These are phyloP conservation scores for Pseudotriccus pelzelni DNA, from an alignment of 2,797 vertebrate species.

Conservation along the genomic window DNA sequence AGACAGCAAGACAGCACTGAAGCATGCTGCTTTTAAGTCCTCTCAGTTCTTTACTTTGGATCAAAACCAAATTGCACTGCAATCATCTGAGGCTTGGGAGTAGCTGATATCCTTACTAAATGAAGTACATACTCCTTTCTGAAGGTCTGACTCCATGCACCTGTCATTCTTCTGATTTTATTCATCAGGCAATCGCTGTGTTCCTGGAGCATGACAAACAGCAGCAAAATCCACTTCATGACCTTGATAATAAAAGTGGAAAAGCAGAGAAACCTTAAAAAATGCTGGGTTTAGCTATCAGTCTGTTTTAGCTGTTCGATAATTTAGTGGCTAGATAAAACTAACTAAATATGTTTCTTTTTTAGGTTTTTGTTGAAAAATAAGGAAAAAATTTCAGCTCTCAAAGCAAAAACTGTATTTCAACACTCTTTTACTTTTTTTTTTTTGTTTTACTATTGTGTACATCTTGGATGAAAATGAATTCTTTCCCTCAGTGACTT, in stretches of 20 bases:
- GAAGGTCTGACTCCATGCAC: neutral
- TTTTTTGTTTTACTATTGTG: neutral
- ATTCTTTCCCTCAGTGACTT: conserved; percentile 9
- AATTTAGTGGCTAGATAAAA: conserved; percentile 32
- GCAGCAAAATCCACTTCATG: neutral
- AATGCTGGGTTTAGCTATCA: neutral
- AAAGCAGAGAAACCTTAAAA: neutral
- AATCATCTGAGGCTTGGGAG: neutral
- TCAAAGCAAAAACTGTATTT: conserved; percentile 31
- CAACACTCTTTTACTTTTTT: neutral
- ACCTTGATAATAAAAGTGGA: neutral
- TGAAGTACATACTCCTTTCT: neutral
- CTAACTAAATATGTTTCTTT: neutral
- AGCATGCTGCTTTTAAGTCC: neutral
- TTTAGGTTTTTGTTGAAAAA: conserved; percentile 20
- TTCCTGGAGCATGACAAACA: conserved; percentile 14
- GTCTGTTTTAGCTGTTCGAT: conserved; percentile 6
- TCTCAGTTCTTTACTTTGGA: neutral
- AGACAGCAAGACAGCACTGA: neutral
- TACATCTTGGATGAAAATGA: conserved; percentile 32
- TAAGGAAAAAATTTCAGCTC: neutral
- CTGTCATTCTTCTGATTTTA: neutral
- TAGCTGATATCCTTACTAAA: neutral
- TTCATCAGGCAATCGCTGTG: neutral
- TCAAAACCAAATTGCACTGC: neutral